Percentiles rank a stretch among this genome's conserved stretches.
These are phyloP conservation scores for Brachyhypopomus gauderio DNA, from an alignment of 2,113 vertebrate species.

Conservation along the genomic window DNA sequence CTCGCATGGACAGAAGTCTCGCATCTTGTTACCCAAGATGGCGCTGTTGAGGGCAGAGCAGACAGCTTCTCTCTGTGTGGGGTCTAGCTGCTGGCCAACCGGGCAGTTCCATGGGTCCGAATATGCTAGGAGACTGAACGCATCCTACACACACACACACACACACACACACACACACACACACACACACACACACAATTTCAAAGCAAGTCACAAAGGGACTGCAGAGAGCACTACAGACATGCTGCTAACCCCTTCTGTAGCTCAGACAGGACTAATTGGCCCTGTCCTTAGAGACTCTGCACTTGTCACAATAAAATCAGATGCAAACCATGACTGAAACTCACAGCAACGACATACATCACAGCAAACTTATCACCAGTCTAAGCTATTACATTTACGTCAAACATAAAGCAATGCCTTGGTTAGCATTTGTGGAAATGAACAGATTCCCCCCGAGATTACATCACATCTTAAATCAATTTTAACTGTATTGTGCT, in stretches of 20 bases:
- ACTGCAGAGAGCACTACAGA: background rate
- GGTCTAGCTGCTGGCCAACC: slow-evolving; percentile 94
- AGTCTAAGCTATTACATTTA: too few species aligned
- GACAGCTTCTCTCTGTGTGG: slow-evolving; percentile 93
- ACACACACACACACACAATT: slow-evolving; percentile 2
- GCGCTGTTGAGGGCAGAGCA: slow-evolving; percentile 98
- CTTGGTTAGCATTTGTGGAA: too few species aligned
- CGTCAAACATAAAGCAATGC: too few species aligned
- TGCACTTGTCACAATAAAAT: too few species aligned
- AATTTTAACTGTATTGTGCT: too few species aligned
- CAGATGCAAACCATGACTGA: too few species aligned
- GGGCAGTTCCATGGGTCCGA: slow-evolving; percentile 98
- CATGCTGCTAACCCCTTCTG: background rate
- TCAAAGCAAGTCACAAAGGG: background rate
- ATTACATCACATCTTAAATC: too few species aligned
- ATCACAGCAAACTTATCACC: too few species aligned
- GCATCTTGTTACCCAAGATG: slow-evolving; percentile 94
- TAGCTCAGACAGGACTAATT: slow-evolving; percentile 6
- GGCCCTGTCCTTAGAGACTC: slow-evolving; percentile 50
- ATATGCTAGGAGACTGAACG: slow-evolving; percentile 95
- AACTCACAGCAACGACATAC: too few species aligned
- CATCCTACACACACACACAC: slow-evolving; percentile 77
- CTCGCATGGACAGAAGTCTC: background rate
- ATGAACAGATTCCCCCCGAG: too few species aligned
- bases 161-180: background rate